A percentile compares a stretch with the other conserved stretches of the same genome.
These are phyloP conservation scores for Helogale parvula DNA, from an alignment of 2,113 vertebrate genomes.

Conservation along the genomic window DNA sequence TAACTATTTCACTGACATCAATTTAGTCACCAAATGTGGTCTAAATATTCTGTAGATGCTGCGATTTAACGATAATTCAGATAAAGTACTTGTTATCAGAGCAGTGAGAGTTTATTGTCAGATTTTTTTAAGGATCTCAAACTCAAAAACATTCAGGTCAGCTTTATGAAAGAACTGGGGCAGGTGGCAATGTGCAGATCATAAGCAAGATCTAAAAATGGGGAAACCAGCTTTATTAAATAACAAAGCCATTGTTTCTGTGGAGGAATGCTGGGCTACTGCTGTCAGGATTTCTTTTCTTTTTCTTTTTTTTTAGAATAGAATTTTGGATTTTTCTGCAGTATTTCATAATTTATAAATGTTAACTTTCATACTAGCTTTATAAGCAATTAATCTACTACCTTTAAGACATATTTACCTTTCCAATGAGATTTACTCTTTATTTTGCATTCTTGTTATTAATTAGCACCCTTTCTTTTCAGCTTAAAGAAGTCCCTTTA, in stretches of 20 bases:
- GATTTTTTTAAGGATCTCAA: conserved; percentile 24
- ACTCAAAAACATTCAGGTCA: conserved; percentile 22
- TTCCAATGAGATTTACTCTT: background rate
- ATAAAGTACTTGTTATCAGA: background rate
- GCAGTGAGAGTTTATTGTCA: background rate
- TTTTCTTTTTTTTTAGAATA: background rate
- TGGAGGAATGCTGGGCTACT: background rate
- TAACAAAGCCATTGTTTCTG: background rate
- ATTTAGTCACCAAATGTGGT: background rate
- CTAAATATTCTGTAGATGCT: background rate
- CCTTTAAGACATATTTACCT: background rate
- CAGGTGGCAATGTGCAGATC: background rate
- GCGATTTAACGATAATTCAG: conserved; percentile 36
- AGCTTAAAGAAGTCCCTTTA: background rate
- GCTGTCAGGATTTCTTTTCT: background rate
- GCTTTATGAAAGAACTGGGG: background rate
- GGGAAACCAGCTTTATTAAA: background rate
- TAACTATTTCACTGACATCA: conserved; percentile 40
- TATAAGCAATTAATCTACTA: background rate
- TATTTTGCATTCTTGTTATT: background rate
- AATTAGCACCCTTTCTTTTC: background rate
- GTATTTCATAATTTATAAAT: background rate
- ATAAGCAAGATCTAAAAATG: background rate
- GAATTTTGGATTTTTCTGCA: background rate
- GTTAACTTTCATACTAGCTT: background rate